Percentiles rank a stretch among this genome's conserved stretches.
Conservation (phyloP, 2,888 invertebrate genomes). For the Epistrophe eligans region DNA sequence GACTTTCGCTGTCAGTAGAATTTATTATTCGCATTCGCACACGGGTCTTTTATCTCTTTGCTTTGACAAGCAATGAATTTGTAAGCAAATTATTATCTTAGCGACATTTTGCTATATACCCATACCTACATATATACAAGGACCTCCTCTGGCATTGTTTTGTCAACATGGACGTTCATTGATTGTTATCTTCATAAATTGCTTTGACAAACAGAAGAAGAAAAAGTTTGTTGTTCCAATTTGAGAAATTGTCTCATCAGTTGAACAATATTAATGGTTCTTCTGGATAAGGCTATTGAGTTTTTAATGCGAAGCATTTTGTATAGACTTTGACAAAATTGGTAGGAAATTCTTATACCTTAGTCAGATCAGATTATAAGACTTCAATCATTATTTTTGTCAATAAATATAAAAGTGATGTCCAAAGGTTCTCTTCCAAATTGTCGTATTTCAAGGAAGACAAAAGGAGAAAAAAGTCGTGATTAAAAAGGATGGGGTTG, state of each 20-base stretch:
- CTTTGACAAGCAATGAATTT: constrained; percentile 34
- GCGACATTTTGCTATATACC: not conserved
- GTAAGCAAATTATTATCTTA: constrained; percentile 31
- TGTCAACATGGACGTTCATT: constrained; percentile 19
- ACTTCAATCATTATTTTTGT: not conserved
- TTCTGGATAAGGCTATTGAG: not conserved
- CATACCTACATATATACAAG: not conserved
- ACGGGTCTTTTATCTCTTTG: constrained; percentile 11
- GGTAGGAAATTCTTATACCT: not conserved
- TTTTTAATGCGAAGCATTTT: not conserved
- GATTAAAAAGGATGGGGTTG: not conserved
- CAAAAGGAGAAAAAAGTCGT: not conserved
- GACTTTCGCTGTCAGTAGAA: not conserved
- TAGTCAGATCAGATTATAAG: not conserved
- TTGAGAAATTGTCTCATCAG: not conserved
- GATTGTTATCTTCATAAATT: constrained; percentile 24
- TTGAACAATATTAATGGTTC: constrained; percentile 17
- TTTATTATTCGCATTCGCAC: constrained; percentile 12
- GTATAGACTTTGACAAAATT: not conserved
- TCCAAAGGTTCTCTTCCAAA: not conserved
- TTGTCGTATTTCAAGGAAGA: not conserved
- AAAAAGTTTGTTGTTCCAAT: not conserved
- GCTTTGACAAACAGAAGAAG: not conserved
- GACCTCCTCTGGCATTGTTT: constrained; percentile 14
- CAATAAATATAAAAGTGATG: not conserved